These are phyloP conservation scores for Calidris pygmaea DNA, from an alignment of 2,113 vertebrate genomes.

Conservation along the genomic window DNA sequence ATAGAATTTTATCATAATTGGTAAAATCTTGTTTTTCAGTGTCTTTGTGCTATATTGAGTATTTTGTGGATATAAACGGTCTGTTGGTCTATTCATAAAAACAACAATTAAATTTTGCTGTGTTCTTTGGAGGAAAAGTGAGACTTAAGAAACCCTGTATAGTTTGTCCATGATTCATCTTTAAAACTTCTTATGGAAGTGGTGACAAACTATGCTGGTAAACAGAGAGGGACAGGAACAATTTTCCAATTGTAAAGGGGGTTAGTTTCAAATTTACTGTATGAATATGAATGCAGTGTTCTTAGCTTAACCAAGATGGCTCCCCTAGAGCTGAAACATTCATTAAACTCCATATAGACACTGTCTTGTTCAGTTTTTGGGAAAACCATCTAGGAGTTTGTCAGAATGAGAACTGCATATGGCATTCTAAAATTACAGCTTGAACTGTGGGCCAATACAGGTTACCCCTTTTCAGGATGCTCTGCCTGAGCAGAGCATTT, in stretches of 20 bases:
- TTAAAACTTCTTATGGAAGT: not conserved
- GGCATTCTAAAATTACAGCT: not conserved
- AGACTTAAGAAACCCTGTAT: not conserved
- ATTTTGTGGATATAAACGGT: not conserved
- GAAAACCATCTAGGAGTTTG: not conserved
- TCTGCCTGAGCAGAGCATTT: not conserved
- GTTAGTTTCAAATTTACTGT: not conserved
- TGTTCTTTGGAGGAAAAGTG: not conserved
- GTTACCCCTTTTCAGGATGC: not conserved
- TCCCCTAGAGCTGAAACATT: not conserved
- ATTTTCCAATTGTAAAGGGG: not conserved
- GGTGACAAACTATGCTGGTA: not conserved
- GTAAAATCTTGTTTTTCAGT: not conserved
- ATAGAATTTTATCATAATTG: not conserved
- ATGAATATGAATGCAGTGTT: not conserved
- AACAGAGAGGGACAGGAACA: not conserved
- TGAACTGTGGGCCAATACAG: not conserved
- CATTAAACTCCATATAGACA: not conserved
- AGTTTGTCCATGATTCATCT: not conserved
- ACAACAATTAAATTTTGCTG: not conserved
- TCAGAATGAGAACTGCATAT: not conserved
- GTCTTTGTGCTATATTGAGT: not conserved
- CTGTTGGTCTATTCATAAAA: not conserved
- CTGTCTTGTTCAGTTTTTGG: not conserved
- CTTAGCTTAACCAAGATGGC: not conserved